Conservation (phyloP, 2,113 vertebrate species). For the Antigone vipio region DNA sequence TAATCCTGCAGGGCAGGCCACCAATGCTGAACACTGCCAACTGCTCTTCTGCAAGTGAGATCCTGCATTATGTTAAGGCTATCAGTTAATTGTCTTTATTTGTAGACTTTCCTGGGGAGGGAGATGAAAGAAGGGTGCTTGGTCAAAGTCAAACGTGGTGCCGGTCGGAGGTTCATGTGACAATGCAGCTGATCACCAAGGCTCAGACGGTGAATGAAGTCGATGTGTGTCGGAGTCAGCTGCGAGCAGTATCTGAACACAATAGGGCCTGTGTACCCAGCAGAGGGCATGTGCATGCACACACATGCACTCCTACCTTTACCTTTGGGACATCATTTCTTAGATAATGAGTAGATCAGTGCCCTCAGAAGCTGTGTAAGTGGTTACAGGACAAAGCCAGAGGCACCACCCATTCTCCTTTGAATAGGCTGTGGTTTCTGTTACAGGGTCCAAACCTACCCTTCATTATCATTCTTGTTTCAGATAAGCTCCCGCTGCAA, state of each 20-base stretch:
- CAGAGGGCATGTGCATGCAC: neutral
- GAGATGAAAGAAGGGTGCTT: neutral
- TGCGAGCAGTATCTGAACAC: neutral
- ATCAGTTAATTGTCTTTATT: neutral
- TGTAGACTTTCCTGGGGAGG: neutral
- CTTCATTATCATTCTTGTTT: neutral
- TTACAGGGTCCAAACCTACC: neutral
- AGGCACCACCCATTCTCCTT: neutral
- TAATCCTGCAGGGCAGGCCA: neutral
- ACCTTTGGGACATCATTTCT: constrained; percentile 1
- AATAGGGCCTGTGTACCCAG: neutral
- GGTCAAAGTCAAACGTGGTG: neutral
- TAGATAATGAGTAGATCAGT: constrained; percentile 11
- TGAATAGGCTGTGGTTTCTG: neutral
- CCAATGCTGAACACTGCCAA: neutral
- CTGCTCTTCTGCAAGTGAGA: neutral
- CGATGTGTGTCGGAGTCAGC: neutral
- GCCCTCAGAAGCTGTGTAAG: neutral
- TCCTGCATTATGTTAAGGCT: neutral
- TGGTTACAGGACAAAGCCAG: neutral
- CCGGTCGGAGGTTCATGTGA: neutral
- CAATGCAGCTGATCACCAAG: neutral
- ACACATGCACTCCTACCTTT: neutral
- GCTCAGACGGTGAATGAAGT: neutral
- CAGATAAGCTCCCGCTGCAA: neutral